phyloP scores from a whole-genome alignment of 2,797 vertebrate genomes.

The Lagorchestes hirsutus region DNA sequence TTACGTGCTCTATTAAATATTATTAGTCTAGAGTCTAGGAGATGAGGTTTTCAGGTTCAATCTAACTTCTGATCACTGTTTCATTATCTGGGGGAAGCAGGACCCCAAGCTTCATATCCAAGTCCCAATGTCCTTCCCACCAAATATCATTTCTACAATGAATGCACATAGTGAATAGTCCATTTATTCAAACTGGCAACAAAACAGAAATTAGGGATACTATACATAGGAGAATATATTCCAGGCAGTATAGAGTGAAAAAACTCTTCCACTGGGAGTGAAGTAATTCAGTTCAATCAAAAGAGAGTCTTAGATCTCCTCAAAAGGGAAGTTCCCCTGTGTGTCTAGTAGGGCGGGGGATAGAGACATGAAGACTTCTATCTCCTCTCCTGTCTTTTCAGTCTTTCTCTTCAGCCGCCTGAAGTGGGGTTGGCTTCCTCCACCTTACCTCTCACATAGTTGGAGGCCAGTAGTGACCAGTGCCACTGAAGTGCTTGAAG shows the following conservation, averaged over 20 bases:
- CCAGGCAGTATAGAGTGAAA: background rate
- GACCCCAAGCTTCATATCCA: background rate
- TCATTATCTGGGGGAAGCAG: background rate
- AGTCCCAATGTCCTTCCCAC: background rate
- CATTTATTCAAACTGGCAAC: background rate
- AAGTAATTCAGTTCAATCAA: background rate
- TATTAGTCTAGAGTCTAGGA: background rate
- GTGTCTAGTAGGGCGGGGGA: background rate
- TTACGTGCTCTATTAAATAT: background rate
- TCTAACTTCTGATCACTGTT: background rate
- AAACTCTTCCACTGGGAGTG: background rate
- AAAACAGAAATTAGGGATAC: background rate
- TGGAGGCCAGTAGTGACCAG: too few species aligned
- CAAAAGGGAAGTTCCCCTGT: background rate
- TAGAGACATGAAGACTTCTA: background rate
- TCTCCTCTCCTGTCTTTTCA: background rate
- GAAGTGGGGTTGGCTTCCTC: background rate
- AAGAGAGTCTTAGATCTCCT: background rate
- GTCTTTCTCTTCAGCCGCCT: background rate
- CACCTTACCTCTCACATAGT: background rate
- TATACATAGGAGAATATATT: background rate
- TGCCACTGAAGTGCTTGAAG: background rate
- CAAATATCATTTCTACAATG: background rate
- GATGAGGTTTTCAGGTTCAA: background rate
- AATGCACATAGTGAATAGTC: background rate